Evolutionary conservation across 2,888 invertebrate species (phyloP).

Genomic region (Holacanthella duospinosa): DNA sequence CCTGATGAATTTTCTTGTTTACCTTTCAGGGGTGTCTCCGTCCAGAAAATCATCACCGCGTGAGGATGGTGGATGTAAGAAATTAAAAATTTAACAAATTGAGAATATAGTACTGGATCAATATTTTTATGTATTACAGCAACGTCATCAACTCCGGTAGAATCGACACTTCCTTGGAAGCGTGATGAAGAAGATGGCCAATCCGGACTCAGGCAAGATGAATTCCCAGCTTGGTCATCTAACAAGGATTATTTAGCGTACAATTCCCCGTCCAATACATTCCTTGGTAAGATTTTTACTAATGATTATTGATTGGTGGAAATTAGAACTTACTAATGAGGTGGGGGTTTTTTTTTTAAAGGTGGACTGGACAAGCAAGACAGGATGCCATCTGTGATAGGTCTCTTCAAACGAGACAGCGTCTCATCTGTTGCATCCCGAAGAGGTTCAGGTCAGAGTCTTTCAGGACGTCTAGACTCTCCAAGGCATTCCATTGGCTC

Average conservation of each 20-base stretch:
- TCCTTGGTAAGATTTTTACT: slow-evolving; percentile 64
- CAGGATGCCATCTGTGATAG: slow-evolving; percentile 65
- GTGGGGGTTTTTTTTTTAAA: slow-evolving; percentile 38
- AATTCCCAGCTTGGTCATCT: slow-evolving; percentile 90
- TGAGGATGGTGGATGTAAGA: not conserved
- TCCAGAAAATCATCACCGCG: not conserved
- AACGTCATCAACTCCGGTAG: slow-evolving; percentile 76
- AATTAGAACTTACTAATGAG: not conserved
- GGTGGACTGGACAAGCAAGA: slow-evolving; percentile 66
- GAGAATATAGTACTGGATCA: no score
- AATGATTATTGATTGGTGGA: not conserved
- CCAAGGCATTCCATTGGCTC: slow-evolving; percentile 36
- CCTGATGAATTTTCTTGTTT: not conserved
- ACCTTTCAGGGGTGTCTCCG: slow-evolving; percentile 8
- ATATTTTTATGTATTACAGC: slow-evolving; percentile 4
- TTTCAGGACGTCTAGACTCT: slow-evolving; percentile 29
- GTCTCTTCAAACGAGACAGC: slow-evolving; percentile 75
- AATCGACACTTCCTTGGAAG: slow-evolving; percentile 87
- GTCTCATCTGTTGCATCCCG: slow-evolving; percentile 53
- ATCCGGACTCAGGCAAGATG: slow-evolving; percentile 64
- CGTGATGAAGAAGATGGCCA: slow-evolving; percentile 59
- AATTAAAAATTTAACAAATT: not conserved
- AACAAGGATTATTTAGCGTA: slow-evolving; percentile 88
- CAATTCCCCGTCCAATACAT: slow-evolving; percentile 81
- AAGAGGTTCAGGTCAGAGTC: slow-evolving; percentile 33